Conservation (phyloP, 2,888 invertebrate species). For the Ophonus ardosiacus region DNA sequence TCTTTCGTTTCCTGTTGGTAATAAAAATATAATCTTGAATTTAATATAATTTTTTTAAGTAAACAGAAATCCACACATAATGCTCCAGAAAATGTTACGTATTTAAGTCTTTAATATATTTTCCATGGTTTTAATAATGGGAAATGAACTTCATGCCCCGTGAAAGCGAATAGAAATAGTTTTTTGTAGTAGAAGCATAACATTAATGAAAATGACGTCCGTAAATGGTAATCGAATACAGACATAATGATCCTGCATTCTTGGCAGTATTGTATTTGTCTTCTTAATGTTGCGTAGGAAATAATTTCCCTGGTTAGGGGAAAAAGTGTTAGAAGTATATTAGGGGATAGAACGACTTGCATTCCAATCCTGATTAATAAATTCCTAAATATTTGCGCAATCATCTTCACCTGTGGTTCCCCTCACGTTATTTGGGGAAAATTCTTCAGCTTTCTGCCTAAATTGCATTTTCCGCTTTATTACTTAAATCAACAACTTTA, state of each 20-base stretch:
- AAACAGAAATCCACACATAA: too few relatives aligned
- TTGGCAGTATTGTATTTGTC: background rate
- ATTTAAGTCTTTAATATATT: too few relatives aligned
- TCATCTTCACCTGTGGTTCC: constrained; percentile 40
- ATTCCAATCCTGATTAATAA: constrained; percentile 44
- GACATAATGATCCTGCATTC: background rate
- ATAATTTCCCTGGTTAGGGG: constrained; percentile 12
- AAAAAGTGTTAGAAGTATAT: background rate
- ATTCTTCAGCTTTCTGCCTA: background rate
- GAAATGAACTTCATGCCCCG: too few relatives aligned
- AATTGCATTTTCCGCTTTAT: constrained; percentile 18
- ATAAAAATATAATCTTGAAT: too few relatives aligned
- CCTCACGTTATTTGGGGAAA: constrained; percentile 1
- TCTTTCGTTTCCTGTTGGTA: too few relatives aligned
- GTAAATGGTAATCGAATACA: too few relatives aligned
- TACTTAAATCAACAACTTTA: constrained; percentile 13
- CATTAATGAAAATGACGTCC: too few relatives aligned
- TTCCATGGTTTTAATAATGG: too few relatives aligned
- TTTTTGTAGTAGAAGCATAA: too few relatives aligned
- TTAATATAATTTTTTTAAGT: too few relatives aligned
- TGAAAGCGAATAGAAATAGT: too few relatives aligned
- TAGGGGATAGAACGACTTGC: background rate
- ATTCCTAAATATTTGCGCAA: constrained; percentile 48
- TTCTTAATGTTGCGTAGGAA: background rate
- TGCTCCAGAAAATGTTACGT: too few relatives aligned